These are phyloP conservation scores for Thereva unica DNA, from an alignment of 2,888 invertebrate genomes.

Conservation along the genomic window DNA sequence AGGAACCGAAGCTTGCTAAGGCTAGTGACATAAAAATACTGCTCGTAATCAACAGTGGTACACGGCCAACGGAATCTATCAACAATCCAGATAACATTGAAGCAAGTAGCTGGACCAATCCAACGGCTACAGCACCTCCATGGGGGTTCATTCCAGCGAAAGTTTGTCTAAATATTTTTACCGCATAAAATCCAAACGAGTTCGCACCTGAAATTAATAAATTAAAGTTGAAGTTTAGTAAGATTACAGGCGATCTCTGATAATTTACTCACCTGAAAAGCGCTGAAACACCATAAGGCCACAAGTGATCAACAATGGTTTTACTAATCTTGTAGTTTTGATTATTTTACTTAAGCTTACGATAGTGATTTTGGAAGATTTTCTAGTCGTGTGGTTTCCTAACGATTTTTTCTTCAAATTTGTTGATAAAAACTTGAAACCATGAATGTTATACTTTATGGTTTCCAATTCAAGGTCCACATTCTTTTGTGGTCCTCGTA, in stretches of 20 bases:
- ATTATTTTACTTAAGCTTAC: slow-evolving; percentile 40
- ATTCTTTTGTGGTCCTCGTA: slow-evolving; percentile 81
- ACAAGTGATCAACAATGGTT: slow-evolving; percentile 80
- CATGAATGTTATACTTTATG: slow-evolving; percentile 65
- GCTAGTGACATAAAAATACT: slow-evolving; percentile 84
- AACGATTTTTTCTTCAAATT: slow-evolving; percentile 2
- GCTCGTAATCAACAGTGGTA: slow-evolving; percentile 81
- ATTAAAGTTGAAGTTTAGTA: slow-evolving; percentile 41
- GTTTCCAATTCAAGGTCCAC: slow-evolving; percentile 74
- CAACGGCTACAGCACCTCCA: slow-evolving; percentile 82
- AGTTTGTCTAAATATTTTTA: slow-evolving; percentile 83
- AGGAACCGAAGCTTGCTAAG: slow-evolving; percentile 82
- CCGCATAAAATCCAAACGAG: slow-evolving; percentile 84
- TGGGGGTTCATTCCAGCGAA: slow-evolving; percentile 81
- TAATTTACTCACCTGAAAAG: slow-evolving; percentile 56
- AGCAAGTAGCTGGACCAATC: slow-evolving; percentile 81
- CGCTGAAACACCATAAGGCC: slow-evolving; percentile 89
- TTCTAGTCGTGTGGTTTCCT: slow-evolving; percentile 5
- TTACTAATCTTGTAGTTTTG: slow-evolving; percentile 61
- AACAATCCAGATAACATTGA: slow-evolving; percentile 79
- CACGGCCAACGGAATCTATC: slow-evolving; percentile 83
- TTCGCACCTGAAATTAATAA: slow-evolving; percentile 66
- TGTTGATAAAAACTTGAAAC: slow-evolving; percentile 1
- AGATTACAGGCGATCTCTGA: slow-evolving; percentile 4
- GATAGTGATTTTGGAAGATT: slow-evolving; percentile 4